Evolutionary conservation across 2,888 invertebrate species (phyloP).

Genomic region (Eudemis profundana): DNA sequence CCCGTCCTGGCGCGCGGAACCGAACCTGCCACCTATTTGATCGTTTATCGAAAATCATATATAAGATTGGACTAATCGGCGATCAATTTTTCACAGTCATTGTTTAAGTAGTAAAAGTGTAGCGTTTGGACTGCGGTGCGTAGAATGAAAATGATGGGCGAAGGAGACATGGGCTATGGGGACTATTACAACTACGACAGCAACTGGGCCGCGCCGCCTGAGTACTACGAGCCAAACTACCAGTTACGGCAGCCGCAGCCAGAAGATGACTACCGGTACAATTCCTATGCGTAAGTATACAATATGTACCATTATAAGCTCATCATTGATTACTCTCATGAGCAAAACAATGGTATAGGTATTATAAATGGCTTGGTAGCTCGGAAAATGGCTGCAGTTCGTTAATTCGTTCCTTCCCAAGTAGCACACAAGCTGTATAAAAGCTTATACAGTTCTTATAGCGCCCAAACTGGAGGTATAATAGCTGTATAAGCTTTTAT

Average conservation of each 20-base stretch:
- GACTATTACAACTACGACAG: slow-evolving; percentile 87
- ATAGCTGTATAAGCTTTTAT: no score
- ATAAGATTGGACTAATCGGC: slow-evolving; percentile 1
- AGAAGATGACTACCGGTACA: slow-evolving; percentile 89
- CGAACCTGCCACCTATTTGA: slow-evolving; percentile 7
- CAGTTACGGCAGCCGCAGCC: slow-evolving; percentile 71
- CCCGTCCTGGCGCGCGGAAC: slow-evolving; percentile 54
- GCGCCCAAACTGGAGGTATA: no score
- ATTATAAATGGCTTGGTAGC: background rate
- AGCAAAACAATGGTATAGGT: no score
- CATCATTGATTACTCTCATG: no score
- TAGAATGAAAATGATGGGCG: slow-evolving; percentile 85
- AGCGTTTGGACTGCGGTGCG: slow-evolving; percentile 54
- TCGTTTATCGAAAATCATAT: background rate
- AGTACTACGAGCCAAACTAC: slow-evolving; percentile 86
- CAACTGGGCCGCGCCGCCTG: slow-evolving; percentile 89
- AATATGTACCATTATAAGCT: background rate
- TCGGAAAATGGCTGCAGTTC: background rate
- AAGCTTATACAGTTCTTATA: no score
- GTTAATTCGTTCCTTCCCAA: background rate
- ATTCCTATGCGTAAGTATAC: slow-evolving; percentile 85
- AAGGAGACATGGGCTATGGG: slow-evolving; percentile 81
- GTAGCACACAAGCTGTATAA: no score
- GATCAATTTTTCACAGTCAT: background rate
- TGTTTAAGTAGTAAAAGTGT: slow-evolving; percentile 19